Evolutionary conservation across 1,140 invertebrate species (phyloP).

Genomic region (Maconellicoccus hirsutus): DNA sequence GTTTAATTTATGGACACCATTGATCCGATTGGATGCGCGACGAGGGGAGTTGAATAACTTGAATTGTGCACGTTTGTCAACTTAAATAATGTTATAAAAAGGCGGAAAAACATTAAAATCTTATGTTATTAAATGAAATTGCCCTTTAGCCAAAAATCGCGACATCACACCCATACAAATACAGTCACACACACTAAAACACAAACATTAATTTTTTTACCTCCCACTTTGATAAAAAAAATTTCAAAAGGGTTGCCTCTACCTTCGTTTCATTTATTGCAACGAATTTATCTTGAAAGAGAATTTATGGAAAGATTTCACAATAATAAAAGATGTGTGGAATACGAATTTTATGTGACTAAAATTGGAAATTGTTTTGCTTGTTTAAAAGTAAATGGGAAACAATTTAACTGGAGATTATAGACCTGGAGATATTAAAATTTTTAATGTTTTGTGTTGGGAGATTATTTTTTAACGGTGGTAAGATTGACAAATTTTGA

Average conservation of each 20-base stretch:
- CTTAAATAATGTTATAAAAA: neutral
- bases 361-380: too few relatives aligned
- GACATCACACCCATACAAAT: slow-evolving; percentile 5
- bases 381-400: too few relatives aligned
- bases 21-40: neutral
- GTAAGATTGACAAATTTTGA: too few relatives aligned
- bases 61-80: neutral
- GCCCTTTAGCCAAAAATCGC: neutral
- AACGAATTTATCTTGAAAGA: too few relatives aligned
- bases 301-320: too few relatives aligned
- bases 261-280: too few relatives aligned
- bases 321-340: too few relatives aligned
- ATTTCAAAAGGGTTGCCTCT: neutral
- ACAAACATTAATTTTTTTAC: neutral
- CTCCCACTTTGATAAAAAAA: slow-evolving; percentile 9
- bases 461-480: too few relatives aligned
- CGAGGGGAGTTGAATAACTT: neutral
- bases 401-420: too few relatives aligned
- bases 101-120: neutral
- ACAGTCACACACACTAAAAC: neutral
- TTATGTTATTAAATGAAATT: neutral
- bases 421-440: too few relatives aligned
- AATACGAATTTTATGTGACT: too few relatives aligned
- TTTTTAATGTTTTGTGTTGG: too few relatives aligned
- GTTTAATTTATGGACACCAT: neutral